Conservation (phyloP, 2,113 vertebrate genomes). For the Muntiacus muntjak region DNA sequence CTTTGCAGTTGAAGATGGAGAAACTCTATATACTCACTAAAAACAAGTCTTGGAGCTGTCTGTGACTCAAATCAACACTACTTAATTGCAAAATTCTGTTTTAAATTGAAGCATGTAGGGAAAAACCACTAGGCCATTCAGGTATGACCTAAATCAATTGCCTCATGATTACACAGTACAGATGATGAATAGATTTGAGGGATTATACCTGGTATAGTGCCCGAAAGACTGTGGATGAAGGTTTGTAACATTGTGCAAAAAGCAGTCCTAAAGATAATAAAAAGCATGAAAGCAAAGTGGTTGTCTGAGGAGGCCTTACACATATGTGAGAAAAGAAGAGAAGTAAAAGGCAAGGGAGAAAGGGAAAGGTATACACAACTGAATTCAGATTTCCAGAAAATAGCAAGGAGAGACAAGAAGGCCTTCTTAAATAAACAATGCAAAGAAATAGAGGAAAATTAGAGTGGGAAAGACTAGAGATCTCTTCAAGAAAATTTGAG, state of each 20-base stretch:
- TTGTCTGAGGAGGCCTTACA: not conserved
- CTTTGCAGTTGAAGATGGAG: not conserved
- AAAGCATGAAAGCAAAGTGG: not conserved
- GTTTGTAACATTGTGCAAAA: not conserved
- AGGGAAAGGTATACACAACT: not conserved
- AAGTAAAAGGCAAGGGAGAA: not conserved
- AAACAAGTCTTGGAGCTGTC: not conserved
- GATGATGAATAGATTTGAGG: not conserved
- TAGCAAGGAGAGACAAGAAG: not conserved
- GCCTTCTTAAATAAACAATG: not conserved
- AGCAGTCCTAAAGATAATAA: not conserved
- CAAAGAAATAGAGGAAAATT: not conserved
- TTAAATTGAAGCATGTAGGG: not conserved
- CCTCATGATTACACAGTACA: not conserved
- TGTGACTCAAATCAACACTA: not conserved
- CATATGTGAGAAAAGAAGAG: not conserved
- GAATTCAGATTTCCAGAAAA: not conserved
- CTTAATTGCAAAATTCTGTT: not conserved
- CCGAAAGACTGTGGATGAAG: not conserved
- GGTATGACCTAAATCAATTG: not conserved
- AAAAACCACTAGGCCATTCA: not conserved
- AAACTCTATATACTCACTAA: not conserved
- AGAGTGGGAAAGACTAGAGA: not conserved
- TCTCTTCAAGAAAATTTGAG: not conserved
- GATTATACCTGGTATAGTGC: not conserved